Percentiles rank a stretch among this genome's conserved stretches.
Evolutionary conservation across 2,113 vertebrate genomes (phyloP).

Genomic region (Eolophus roseicapilla): DNA sequence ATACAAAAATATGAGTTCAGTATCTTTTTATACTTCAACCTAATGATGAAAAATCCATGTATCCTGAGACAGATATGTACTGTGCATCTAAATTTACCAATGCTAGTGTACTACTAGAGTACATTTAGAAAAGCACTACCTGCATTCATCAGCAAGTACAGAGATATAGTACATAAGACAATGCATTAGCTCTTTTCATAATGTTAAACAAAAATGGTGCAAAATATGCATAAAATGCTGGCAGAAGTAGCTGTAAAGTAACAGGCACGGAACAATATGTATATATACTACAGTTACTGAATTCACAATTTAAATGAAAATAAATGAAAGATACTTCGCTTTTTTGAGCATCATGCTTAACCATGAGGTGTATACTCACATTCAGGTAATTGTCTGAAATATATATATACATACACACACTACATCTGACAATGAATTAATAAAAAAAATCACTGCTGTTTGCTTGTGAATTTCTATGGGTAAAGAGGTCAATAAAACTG

Average conservation of each 20-base stretch:
- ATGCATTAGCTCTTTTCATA: background rate
- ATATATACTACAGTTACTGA: background rate
- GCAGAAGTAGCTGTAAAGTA: background rate
- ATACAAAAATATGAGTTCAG: slow-evolving; percentile 49
- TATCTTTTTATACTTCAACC: slow-evolving; percentile 22
- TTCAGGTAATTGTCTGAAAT: slow-evolving; percentile 24
- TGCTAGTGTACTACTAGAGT: background rate
- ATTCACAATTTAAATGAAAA: slow-evolving; percentile 10
- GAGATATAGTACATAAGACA: background rate
- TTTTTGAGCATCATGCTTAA: slow-evolving; percentile 35
- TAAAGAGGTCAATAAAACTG: background rate
- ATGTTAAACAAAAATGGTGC: background rate
- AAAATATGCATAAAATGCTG: background rate
- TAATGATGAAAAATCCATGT: slow-evolving; percentile 2
- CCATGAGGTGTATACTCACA: background rate
- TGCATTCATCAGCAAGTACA: background rate
- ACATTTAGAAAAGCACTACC: slow-evolving; percentile 31
- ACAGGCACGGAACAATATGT: background rate
- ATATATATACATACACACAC: background rate
- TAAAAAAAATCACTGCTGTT: background rate
- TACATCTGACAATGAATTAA: background rate
- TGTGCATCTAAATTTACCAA: background rate
- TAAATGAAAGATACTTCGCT: background rate
- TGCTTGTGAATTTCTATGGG: background rate
- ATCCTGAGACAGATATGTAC: slow-evolving; percentile 38